A percentile compares a stretch with the other conserved stretches of the same genome.
These are phyloP conservation scores for Drosophila anomalipes DNA, from an alignment of 2,888 invertebrate species.

Conservation along the genomic window DNA sequence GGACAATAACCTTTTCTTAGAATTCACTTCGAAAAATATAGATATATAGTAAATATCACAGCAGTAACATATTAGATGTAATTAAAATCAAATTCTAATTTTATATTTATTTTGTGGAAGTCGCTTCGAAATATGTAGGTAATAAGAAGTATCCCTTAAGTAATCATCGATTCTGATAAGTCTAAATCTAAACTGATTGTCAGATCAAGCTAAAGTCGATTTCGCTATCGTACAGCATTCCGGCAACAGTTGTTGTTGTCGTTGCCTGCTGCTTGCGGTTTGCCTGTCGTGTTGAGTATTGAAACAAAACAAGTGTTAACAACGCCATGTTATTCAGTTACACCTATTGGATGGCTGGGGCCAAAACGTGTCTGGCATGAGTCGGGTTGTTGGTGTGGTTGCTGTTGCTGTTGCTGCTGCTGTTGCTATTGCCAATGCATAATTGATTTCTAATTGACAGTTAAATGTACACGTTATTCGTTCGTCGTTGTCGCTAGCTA, in stretches of 20 bases:
- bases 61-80: too few species aligned
- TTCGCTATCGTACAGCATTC: constrained; percentile 4
- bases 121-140: not conserved
- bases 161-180: not conserved
- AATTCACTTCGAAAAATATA: not conserved
- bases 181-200: not conserved
- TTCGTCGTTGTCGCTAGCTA: constrained; percentile 26
- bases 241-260: constrained; percentile 9
- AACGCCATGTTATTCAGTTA: constrained; percentile 40
- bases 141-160: not conserved
- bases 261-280: constrained; percentile 9
- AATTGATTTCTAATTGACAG: constrained; percentile 82
- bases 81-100: not conserved
- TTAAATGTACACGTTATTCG: constrained; percentile 68
- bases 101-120: not conserved
- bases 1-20: accelerated
- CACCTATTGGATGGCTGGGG: constrained; percentile 32
- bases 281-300: constrained; percentile 31
- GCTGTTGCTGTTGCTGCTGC: constrained; percentile 1
- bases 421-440: constrained; percentile 69
- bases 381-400: constrained; percentile 9
- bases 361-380: constrained; percentile 54
- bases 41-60: not conserved
- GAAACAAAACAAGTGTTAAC: constrained; percentile 57
- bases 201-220: constrained; percentile 7